These are phyloP conservation scores for Verasper variegatus DNA, from an alignment of 2,113 vertebrate species.

Conservation along the genomic window DNA sequence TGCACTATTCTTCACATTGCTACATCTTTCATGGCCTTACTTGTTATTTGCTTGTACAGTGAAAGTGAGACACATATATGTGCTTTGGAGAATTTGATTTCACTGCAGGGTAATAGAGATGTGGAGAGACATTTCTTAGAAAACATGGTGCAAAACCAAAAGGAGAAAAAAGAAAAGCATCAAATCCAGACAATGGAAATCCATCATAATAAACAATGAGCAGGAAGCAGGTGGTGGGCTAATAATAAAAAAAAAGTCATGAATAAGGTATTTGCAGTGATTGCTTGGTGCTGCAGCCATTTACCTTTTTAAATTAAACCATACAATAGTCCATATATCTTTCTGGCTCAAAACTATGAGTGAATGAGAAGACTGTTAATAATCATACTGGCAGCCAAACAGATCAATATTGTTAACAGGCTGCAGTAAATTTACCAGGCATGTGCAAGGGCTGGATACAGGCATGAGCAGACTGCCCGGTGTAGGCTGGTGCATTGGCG, in stretches of 20 bases:
- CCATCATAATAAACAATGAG: constrained; percentile 4
- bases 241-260: constrained; percentile 40
- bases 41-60: constrained; percentile 1
- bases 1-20: no score
- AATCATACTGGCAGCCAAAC: constrained; percentile 35
- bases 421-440: constrained; percentile 48
- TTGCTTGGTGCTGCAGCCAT: not conserved
- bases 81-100: not conserved
- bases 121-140: constrained; percentile 4
- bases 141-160: not conserved
- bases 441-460: not conserved
- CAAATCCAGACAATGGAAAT: constrained; percentile 30
- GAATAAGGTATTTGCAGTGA: constrained; percentile 38
- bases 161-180: not conserved
- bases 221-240: constrained; percentile 11
- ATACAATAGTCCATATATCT: constrained; percentile 43
- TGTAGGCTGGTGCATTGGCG: not conserved
- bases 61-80: not conserved
- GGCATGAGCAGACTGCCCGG: constrained; percentile 18
- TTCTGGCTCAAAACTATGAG: constrained; percentile 30
- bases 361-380: constrained; percentile 45
- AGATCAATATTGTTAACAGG: constrained; percentile 59
- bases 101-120: not conserved
- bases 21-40: not conserved
- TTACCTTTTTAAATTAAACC: constrained; percentile 55